Conservation (phyloP, 2,888 invertebrate species). For the Steromphala cineraria region DNA sequence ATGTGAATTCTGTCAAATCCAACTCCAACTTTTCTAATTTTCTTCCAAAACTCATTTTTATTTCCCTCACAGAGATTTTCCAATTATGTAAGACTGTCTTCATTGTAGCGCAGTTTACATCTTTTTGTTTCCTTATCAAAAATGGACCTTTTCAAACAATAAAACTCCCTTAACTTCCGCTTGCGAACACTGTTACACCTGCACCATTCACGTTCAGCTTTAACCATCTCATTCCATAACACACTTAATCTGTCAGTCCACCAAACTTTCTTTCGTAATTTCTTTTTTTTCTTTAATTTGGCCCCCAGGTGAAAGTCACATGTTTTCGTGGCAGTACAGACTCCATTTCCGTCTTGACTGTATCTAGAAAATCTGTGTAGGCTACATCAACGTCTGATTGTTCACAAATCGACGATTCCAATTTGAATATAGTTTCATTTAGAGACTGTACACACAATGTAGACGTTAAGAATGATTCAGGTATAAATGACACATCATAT, state of each 20-base stretch:
- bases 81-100: neutral
- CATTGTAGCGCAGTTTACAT: neutral
- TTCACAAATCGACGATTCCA: neutral
- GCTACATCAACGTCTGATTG: neutral
- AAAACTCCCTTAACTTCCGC: neutral
- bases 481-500: neutral
- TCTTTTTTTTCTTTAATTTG: neutral
- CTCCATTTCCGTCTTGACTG: neutral
- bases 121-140: neutral
- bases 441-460: neutral
- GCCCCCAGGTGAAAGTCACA: neutral
- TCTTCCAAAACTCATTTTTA: neutral
- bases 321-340: neutral
- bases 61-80: neutral
- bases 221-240: neutral
- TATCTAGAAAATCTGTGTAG: neutral
- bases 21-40: neutral
- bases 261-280: neutral
- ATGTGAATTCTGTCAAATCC: neutral
- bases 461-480: neutral
- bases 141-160: neutral
- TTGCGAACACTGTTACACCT: neutral
- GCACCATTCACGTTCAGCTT: neutral
- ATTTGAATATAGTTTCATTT: neutral
- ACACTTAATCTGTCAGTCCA: neutral